Evolutionary conservation across 2,888 invertebrate species (phyloP), one percentile per base, ranked within the genome.

Genomic region (Rutpela maculata): DNA sequence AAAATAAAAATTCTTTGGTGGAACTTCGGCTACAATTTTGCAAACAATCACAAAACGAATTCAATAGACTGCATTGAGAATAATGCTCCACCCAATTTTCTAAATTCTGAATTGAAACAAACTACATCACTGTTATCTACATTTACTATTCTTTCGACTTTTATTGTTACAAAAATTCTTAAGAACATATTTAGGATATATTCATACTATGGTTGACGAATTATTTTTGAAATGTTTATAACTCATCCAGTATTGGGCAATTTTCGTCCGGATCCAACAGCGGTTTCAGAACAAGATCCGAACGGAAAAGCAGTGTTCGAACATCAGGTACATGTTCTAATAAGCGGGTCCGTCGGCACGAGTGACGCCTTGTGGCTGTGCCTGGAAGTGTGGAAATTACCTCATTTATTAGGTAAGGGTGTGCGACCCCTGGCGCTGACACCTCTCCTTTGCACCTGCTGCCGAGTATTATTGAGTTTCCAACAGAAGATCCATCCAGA

Each of bases 361-460:
- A 87, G 86, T 88, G 89, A 88, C 88, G 89, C 89, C 89, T 89
- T 90, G 90, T 87, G 90, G 90, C 89, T 85, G 85, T 81, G 86
- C 84, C 87, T 88, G 88, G 88, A 90, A 90, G 89, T 90, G 90
- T 90, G 90, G 90, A 90, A 90, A 90, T 90, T 90, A 90, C 90
- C 90, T 90, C 90, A 90, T 90, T 90, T 90, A 90, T 90, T 90
- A 90, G 90, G 90, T 90, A 88, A 90, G 90, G 90, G 90, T 87
- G 88, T 88, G 88, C 88, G 89, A 89, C 90, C 90, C 89, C 89
- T 90, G 90, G 83, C 86, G 88, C 90, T 90, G 90, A 90, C 90
- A 90, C 90, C 90, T 90, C 90, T 90, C 90, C 90, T 90, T 90
- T 90, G 89, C 90, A 90, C 90, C 90, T 90, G 90, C 90, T 90